These are phyloP conservation scores for Piscicola geometra DNA, from an alignment of 2,888 invertebrate genomes.

Conservation along the genomic window DNA sequence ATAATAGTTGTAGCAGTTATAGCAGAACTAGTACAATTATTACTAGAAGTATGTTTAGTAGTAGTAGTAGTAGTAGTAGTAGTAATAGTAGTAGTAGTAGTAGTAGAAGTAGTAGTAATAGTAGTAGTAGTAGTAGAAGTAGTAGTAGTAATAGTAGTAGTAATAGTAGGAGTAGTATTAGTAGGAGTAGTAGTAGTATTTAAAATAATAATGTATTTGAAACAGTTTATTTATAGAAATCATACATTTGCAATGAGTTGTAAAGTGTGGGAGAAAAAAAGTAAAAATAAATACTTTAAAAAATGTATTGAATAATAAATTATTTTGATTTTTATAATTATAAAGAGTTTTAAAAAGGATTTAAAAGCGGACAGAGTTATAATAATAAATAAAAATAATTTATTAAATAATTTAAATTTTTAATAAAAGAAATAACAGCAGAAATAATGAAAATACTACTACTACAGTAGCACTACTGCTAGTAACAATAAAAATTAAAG, in stretches of 20 bases:
- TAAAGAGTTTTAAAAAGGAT: not conserved
- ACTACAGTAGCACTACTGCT: too few relatives aligned
- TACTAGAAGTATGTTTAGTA: not conserved
- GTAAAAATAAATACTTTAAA: not conserved
- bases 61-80: constrained; percentile 24
- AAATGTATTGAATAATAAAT: not conserved
- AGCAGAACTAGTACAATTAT: not conserved
- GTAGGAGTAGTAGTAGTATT: too few relatives aligned
- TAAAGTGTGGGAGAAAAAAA: not conserved
- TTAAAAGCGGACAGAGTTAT: too few relatives aligned
- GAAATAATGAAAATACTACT: too few relatives aligned
- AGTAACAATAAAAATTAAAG: too few relatives aligned
- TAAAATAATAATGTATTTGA: not conserved
- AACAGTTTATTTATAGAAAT: not conserved
- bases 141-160: constrained; percentile 14
- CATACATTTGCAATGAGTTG: too few relatives aligned
- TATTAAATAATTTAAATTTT: too few relatives aligned
- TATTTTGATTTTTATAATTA: too few relatives aligned
- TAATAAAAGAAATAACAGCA: too few relatives aligned
- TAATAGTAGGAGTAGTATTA: not conserved
- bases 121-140: constrained; percentile 5
- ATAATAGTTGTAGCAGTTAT: not conserved
- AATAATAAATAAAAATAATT: too few relatives aligned
- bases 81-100: constrained; percentile 10
- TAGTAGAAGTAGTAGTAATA: constrained; percentile 12